Percentiles rank a stretch among this genome's conserved stretches.
phyloP scores from a whole-genome alignment of 2,888 invertebrate species.

The Acanthosoma haemorrhoidale region DNA sequence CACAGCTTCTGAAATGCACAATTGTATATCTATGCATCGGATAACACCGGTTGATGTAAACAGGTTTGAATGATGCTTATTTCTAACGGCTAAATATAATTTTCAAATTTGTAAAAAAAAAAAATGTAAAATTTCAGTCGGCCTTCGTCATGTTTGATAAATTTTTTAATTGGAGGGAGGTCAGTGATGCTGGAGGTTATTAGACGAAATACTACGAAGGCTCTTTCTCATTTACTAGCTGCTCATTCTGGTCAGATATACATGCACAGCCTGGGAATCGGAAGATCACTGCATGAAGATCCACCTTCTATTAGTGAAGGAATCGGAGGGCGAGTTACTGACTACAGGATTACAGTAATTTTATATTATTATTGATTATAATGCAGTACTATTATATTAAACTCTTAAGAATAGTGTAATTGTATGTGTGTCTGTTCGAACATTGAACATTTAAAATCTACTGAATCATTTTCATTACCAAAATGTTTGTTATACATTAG shows the following conservation, averaged over 20 bases:
- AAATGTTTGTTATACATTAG: background rate
- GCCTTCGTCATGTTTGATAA: conserved; percentile 94
- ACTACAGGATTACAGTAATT: conserved; percentile 66
- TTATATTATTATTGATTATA: no score
- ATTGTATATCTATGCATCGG: conserved; percentile 77
- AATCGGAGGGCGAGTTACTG: conserved; percentile 86
- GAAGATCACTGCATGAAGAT: conserved; percentile 82
- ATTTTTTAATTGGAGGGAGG: conserved; percentile 92
- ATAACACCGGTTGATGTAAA: conserved; percentile 96
- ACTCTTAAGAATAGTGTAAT: background rate
- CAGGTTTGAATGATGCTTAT: conserved; percentile 40
- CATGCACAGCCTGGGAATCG: conserved; percentile 83
- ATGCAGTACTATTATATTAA: no score
- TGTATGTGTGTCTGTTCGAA: background rate
- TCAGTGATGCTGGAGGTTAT: conserved; percentile 87
- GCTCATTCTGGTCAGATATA: conserved; percentile 95
- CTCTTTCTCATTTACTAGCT: conserved; percentile 86
- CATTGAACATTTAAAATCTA: background rate
- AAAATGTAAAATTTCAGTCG: conserved; percentile 54
- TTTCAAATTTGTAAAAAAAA: background rate
- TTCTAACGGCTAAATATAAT: background rate
- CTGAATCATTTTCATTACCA: background rate
- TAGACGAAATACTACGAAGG: conserved; percentile 56
- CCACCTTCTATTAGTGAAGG: conserved; percentile 94
- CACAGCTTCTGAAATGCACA: conserved; percentile 72